These are phyloP conservation scores for Nysson spinosus DNA, from an alignment of 2,888 invertebrate species.

Conservation along the genomic window DNA sequence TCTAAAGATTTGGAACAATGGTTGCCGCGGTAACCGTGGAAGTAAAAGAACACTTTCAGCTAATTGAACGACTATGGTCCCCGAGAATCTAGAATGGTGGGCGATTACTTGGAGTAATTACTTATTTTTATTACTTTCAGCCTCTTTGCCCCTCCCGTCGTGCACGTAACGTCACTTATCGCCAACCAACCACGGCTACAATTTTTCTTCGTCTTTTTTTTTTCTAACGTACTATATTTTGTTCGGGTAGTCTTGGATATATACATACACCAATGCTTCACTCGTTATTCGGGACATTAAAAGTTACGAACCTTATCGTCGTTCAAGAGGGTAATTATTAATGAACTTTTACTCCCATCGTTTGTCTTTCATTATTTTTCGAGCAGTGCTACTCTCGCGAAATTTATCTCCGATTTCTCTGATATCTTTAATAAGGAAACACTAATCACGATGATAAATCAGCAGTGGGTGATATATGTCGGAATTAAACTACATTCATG, in stretches of 20 bases:
- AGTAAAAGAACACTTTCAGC: constrained; percentile 66
- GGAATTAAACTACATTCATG: neutral
- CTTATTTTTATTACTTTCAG: constrained; percentile 75
- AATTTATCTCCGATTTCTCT: no score
- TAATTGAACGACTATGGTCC: constrained; percentile 74
- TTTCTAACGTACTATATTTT: constrained; percentile 29
- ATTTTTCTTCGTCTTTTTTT: constrained; percentile 14
- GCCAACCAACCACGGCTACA: constrained; percentile 45
- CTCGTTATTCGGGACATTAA: no score
- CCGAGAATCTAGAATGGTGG: constrained; percentile 55
- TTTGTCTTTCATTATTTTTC: no score
- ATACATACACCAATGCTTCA: no score
- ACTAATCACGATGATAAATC: neutral
- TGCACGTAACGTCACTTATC: constrained; percentile 51
- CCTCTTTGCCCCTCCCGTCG: constrained; percentile 55
- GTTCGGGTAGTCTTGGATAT: constrained; percentile 20
- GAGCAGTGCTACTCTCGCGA: no score
- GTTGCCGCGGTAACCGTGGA: constrained; percentile 43
- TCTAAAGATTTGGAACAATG: constrained; percentile 39
- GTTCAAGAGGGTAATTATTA: no score
- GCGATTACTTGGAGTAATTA: constrained; percentile 74
- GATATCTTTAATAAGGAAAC: no score
- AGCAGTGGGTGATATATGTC: neutral
- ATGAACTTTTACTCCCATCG: no score
- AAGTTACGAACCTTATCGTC: no score